phyloP scores from a whole-genome alignment of 2,797 vertebrate genomes.

The Zalophus californianus region DNA sequence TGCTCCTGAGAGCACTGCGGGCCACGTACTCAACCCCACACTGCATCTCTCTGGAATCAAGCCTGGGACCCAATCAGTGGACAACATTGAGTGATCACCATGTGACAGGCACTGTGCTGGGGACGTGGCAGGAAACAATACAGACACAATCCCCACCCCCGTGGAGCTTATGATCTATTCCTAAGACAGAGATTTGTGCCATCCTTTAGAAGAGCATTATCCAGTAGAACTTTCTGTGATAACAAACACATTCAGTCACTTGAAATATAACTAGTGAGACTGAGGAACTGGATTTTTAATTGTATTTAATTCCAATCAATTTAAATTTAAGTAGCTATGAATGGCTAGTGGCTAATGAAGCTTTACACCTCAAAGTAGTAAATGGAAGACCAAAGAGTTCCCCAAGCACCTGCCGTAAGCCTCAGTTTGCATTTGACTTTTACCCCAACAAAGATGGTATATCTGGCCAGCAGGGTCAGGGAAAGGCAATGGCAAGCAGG shows the following conservation, averaged over 20 bases:
- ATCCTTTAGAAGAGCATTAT: background rate
- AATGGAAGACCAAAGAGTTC: slow-evolving; percentile 6
- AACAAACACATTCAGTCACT: background rate
- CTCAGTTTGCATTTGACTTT: background rate
- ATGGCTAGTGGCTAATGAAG: background rate
- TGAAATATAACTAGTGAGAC: background rate
- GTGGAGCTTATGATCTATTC: background rate
- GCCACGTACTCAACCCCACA: background rate
- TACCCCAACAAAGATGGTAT: background rate
- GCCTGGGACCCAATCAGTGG: background rate
- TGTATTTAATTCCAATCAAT: slow-evolving; percentile 39
- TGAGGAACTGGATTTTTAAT: slow-evolving; percentile 9
- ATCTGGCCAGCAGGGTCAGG: background rate
- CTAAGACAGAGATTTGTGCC: background rate
- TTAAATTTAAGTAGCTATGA: background rate
- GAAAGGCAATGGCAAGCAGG: background rate
- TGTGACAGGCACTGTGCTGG: background rate
- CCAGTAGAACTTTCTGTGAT: background rate
- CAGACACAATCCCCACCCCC: background rate
- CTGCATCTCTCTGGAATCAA: background rate
- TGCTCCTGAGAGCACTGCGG: background rate
- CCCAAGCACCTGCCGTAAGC: background rate
- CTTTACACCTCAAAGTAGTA: background rate
- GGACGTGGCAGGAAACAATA: background rate
- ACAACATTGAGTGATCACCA: background rate